Conservation (phyloP, 30 jellyfish, hydroid and myxozoan genomes). For the Nemopilema nomurai region DNA sequence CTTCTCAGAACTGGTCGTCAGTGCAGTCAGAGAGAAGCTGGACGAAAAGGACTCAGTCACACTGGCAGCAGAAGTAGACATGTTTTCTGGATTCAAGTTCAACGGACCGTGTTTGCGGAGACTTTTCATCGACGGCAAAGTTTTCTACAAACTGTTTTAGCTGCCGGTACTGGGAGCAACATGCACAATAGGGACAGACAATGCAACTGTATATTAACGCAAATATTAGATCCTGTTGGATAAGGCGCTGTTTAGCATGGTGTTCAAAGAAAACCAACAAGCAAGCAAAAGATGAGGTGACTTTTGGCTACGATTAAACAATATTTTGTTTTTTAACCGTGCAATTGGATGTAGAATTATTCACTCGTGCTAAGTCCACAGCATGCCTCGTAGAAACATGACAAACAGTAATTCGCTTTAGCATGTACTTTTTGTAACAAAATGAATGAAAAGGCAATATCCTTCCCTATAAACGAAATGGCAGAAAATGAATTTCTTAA, state of each 20-base stretch:
- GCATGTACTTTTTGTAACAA: too few relatives aligned
- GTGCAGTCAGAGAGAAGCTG: constrained; percentile 38
- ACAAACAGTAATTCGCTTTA: too few relatives aligned
- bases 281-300: not conserved
- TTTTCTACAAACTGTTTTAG: constrained; percentile 35
- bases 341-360: too few relatives aligned
- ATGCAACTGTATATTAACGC: not conserved
- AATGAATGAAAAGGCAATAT: too few relatives aligned
- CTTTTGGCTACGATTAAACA: too few relatives aligned
- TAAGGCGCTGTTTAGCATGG: not conserved
- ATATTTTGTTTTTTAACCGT: too few relatives aligned
- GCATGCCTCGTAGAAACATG: too few relatives aligned
- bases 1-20: constrained; percentile 25
- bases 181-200: not conserved
- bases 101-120: constrained; percentile 54
- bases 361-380: too few relatives aligned
- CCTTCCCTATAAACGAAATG: too few relatives aligned
- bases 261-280: not conserved
- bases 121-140: constrained; percentile 42
- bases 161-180: not conserved
- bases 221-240: not conserved
- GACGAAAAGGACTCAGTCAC: constrained; percentile 38
- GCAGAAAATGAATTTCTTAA: too few relatives aligned
- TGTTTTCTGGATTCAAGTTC: constrained; percentile 27
- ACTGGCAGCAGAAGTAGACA: constrained; percentile 51